phyloP scores from a whole-genome alignment of 1,140 invertebrate genomes.

The Olivierus martensii region DNA sequence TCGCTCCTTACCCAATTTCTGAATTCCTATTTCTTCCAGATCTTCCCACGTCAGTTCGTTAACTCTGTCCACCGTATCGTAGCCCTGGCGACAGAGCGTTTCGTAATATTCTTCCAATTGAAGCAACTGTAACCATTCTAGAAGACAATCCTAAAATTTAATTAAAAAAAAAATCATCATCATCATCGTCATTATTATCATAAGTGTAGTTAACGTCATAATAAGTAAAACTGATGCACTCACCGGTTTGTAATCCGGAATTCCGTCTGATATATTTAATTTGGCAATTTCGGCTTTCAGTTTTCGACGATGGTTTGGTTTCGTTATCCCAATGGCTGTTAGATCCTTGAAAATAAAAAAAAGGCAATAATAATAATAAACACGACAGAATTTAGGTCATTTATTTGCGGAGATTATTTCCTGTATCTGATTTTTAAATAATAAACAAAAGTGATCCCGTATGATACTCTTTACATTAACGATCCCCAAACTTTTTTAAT shows the following conservation, averaged over 20 bases:
- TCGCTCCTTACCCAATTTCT: conserved; percentile 32
- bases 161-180: no score
- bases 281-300: conserved; percentile 92
- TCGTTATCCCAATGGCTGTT: conserved; percentile 77
- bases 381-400: no score
- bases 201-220: neutral
- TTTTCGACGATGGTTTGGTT: conserved; percentile 89
- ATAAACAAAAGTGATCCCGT: no score
- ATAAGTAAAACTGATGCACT: conserved; percentile 26
- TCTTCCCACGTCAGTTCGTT: conserved; percentile 96
- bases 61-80: conserved; percentile 65
- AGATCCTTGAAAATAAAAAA: no score
- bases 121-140: conserved; percentile 82
- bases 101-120: conserved; percentile 80
- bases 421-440: no score
- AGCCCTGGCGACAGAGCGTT: conserved; percentile 78
- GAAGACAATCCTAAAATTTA: conserved; percentile 53
- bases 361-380: no score
- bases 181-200: neutral
- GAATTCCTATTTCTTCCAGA: conserved; percentile 94
- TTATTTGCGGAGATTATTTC: no score
- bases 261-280: conserved; percentile 81
- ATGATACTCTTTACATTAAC: no score
- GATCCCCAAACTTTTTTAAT: no score
- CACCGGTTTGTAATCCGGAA: conserved; percentile 83